Conservation (phyloP, 2,113 vertebrate species). For the Polypterus bichir region DNA sequence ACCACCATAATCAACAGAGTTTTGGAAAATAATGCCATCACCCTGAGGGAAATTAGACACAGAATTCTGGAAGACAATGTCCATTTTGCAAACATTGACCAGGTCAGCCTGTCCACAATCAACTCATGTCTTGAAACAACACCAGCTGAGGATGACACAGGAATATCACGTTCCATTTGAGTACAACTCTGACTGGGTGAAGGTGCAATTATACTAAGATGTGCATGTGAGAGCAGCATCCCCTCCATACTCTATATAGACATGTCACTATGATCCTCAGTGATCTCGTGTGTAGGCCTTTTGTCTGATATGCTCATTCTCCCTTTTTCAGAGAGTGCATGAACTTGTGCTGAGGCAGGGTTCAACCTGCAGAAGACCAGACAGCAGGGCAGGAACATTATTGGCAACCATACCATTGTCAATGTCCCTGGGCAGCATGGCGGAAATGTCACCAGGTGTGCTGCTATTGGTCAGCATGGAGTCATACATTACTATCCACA, state of each 20-base stretch:
- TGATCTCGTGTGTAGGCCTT: neutral
- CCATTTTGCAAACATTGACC: too few species aligned
- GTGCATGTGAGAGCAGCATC: slow-evolving; percentile 12
- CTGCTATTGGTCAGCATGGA: neutral
- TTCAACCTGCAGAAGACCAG: slow-evolving; percentile 9
- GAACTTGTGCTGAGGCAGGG: slow-evolving; percentile 5
- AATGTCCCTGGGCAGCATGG: slow-evolving; percentile 5
- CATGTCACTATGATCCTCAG: neutral
- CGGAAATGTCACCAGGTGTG: slow-evolving; percentile 5
- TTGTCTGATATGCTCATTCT: slow-evolving; percentile 2
- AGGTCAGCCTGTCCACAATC: too few species aligned
- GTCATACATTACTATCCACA: neutral
- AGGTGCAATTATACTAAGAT: neutral
- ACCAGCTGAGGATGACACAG: too few species aligned
- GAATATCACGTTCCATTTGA: neutral
- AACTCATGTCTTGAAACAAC: too few species aligned
- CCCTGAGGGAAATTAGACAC: too few species aligned
- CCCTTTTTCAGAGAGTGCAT: slow-evolving; percentile 10
- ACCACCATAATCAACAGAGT: slow-evolving; percentile 2
- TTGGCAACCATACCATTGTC: slow-evolving; percentile 7
- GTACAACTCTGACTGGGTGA: neutral
- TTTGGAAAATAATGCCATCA: too few species aligned
- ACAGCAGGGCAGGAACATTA: slow-evolving; percentile 7
- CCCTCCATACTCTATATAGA: too few species aligned
- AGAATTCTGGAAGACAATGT: too few species aligned